Evolutionary conservation across 2,797 vertebrate species (phyloP), one percentile per base, ranked within the genome.

Genomic region (Crossoptilon crossoptilon): DNA sequence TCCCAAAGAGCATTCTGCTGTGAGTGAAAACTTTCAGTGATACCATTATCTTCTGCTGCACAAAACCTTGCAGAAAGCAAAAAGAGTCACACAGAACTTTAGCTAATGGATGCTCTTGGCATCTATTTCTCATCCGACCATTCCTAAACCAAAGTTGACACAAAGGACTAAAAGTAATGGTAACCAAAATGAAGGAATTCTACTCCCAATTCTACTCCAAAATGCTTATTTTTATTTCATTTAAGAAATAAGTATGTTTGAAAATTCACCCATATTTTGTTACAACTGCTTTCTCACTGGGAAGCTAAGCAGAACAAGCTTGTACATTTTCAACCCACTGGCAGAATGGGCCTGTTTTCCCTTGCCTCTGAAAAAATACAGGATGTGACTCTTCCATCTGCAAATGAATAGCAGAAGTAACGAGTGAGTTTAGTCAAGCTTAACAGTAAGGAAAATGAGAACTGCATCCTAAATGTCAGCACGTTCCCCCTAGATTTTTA

Each of bases 391-490:
- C 37, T 62, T 79, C 48, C 74, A 6, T n/a, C 70, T 59, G 62
- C 24, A 84, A 70, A 78, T 24, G 17, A 91, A 82, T 13, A 82
- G 43, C 48, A 93, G 74, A 92, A 92, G 58, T 79, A 94, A 55
- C 62, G 68, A 55, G 49, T 88, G 77, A 88, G 82, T n/a, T 49
- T 68, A 79, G 80, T 46, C 44, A 87, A 85, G 69, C 78, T 89
- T 70, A 74, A 58, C 44, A 69, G 75, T 12, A 46, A 71, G 69
- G 49, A 88, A 94, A 93, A 91, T 60, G n/a, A 94, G 77, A 95
- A 80, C 29, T 23, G 39, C 31, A 71, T 88, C 86, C 88, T 84
- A 91, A 94, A 91, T 64, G 49, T 91, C 84, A 91, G 66, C 55
- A 35, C 4, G 1, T 71, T 87, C 80, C 73, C 77, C 79, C 71